Conservation (phyloP, 2,797 vertebrate genomes). For the Trachurus trachurus region DNA sequence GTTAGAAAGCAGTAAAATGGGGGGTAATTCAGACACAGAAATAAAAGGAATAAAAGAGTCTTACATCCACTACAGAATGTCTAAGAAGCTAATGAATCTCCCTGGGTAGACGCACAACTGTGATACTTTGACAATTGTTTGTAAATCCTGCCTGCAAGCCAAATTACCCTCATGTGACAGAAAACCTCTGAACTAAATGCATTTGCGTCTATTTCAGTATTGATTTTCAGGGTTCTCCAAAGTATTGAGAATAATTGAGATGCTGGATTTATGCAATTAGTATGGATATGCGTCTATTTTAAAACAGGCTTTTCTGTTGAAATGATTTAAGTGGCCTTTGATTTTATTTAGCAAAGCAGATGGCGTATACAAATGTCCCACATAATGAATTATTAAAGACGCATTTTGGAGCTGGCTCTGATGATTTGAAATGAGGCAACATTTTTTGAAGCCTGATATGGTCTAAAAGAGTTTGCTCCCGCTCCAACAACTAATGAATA, state of each 20-base stretch:
- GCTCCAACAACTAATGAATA: constrained; percentile 10
- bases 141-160: constrained; percentile 24
- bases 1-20: constrained; percentile 25
- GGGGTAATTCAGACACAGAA: constrained; percentile 19
- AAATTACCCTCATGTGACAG: constrained; percentile 27
- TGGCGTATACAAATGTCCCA: background rate
- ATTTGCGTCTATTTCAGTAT: constrained; percentile 13
- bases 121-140: constrained; percentile 10
- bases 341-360: constrained; percentile 19
- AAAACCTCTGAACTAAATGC: constrained; percentile 17
- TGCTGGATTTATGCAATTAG: constrained; percentile 10
- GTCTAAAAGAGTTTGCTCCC: background rate
- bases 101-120: constrained; percentile 17
- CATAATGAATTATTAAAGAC: constrained; percentile 13
- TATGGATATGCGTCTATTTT: constrained; percentile 1
- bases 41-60: constrained; percentile 18
- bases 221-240: constrained; percentile 7
- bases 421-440: constrained; percentile 26
- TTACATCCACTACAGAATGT: constrained; percentile 18
- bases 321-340: constrained; percentile 6
- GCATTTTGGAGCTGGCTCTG: constrained; percentile 8
- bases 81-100: constrained; percentile 34
- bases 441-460: constrained; percentile 8
- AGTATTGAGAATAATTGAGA: constrained; percentile 15
- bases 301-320: background rate